Base-by-base conservation (phyloP, 2,797 vertebrate genomes). In the Chelidonichthys spinosus region DNA sequence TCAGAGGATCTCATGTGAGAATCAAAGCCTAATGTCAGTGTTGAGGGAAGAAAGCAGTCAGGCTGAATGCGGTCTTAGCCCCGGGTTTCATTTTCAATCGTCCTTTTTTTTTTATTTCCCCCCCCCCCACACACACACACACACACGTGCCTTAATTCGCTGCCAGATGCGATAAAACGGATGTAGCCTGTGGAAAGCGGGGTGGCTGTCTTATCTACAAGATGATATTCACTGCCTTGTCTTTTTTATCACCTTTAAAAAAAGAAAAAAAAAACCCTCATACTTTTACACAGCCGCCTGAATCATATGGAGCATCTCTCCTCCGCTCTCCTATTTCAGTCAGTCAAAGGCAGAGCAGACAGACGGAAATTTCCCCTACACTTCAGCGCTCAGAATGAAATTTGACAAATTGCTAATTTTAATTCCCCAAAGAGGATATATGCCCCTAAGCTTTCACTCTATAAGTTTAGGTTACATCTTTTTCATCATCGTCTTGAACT, bases 231-330 rank as follows among this genome's bases (percentile, higher is more conserved):
- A 91, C 89, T 90, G 91, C 88, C 89, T 83, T 87, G 82, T 76
- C 89, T 93, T 92, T 95, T 94, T 89, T 95, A 95, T 95, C 90
- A 92, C 93, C 95, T 94, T 90, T 91, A 94, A 92, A 95, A 93
- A 89, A 25, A 25, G 25, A 25, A 25, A 25, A 25, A 25, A 25
- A 25, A 94, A 92, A 95, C 85, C 94, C 84, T 91, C 93, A 87
- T 90, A 92, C 91, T 95, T 94, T 93, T 73, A 93, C 91, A 92
- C 94, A 93, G 93, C 85, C 70, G 83, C 90, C 85, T 84, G 91
- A 90, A 93, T 92, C 85, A 75, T 63, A 78, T 59, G 47, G 73
- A 87, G 83, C 87, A 69, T 90, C 81, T 60, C 82, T 88, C 76
- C 66, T 70, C 79, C 64, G 6, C 63, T 76, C 82, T 49, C 55